Evolutionary conservation across 2,113 vertebrate species (phyloP).

Genomic region (Leiothrix lutea): DNA sequence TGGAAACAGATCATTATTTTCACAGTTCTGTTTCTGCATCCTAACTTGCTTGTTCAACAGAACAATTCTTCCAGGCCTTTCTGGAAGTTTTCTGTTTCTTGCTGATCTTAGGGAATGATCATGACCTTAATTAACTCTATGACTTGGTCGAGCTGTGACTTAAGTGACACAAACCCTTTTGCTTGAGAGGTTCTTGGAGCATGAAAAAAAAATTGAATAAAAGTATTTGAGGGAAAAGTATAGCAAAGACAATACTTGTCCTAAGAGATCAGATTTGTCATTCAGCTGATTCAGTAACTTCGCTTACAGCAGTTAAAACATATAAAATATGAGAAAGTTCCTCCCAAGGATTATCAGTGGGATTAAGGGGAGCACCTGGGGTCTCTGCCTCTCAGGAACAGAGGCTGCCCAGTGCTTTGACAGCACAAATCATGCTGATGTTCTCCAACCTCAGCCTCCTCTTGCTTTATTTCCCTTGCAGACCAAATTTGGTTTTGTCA

Average conservation of each 20-base stretch:
- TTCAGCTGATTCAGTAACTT: not conserved
- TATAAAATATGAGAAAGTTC: not conserved
- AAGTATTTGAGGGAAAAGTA: not conserved
- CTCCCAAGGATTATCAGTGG: not conserved
- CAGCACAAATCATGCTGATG: not conserved
- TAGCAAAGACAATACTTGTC: not conserved
- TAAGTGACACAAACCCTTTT: not conserved
- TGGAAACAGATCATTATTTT: not conserved
- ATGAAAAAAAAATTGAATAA: not conserved
- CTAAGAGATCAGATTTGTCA: not conserved
- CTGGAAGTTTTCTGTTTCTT: not conserved
- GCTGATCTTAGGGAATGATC: not conserved
- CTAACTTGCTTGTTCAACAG: not conserved
- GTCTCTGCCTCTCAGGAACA: not conserved
- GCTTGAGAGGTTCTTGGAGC: not conserved
- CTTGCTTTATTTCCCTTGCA: not conserved
- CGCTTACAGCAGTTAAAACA: not conserved
- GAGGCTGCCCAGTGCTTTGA: not conserved
- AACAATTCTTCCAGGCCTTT: not conserved
- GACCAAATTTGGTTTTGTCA: not conserved
- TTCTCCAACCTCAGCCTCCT: not conserved
- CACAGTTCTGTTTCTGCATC: not conserved
- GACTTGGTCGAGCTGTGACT: not conserved
- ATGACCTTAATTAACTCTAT: not conserved
- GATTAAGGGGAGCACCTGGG: not conserved